phyloP scores from a whole-genome alignment of 2,888 invertebrate species.

The Agrochola litura region DNA sequence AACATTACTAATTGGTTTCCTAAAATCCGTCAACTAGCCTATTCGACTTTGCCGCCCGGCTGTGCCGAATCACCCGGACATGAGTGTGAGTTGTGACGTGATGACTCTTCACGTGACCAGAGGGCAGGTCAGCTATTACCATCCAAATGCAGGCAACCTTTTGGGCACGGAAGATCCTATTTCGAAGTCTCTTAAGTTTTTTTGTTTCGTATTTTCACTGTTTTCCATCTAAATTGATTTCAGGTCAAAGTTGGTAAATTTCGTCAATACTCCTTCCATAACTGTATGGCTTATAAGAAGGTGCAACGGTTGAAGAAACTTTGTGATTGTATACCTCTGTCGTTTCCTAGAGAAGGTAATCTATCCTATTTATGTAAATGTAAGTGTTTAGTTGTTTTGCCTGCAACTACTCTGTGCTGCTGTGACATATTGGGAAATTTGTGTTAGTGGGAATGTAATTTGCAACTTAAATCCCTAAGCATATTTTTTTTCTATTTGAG shows the following conservation, averaged over 20 bases:
- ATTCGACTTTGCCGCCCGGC: neutral
- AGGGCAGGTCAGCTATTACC: neutral
- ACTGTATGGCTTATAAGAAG: constrained; percentile 92
- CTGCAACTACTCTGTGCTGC: neutral
- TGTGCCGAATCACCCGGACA: neutral
- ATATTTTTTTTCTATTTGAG: neutral
- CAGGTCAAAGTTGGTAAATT: constrained; percentile 79
- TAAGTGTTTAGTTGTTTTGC: neutral
- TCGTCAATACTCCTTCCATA: constrained; percentile 91
- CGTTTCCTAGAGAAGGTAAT: constrained; percentile 84
- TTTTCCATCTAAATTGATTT: constrained; percentile 61
- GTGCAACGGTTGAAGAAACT: constrained; percentile 80
- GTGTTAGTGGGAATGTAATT: neutral
- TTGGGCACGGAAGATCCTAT: neutral
- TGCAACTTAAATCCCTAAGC: neutral
- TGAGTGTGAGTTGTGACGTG: too few relatives aligned
- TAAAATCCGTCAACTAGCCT: too few relatives aligned
- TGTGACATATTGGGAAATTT: neutral
- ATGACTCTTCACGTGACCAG: neutral
- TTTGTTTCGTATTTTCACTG: neutral
- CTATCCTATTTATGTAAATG: neutral
- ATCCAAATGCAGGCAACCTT: neutral
- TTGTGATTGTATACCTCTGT: constrained; percentile 92
- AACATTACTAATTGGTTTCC: too few relatives aligned
- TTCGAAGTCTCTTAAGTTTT: neutral